Evolutionary conservation across 2,888 invertebrate genomes (phyloP).

Genomic region (Eilema caniola): DNA sequence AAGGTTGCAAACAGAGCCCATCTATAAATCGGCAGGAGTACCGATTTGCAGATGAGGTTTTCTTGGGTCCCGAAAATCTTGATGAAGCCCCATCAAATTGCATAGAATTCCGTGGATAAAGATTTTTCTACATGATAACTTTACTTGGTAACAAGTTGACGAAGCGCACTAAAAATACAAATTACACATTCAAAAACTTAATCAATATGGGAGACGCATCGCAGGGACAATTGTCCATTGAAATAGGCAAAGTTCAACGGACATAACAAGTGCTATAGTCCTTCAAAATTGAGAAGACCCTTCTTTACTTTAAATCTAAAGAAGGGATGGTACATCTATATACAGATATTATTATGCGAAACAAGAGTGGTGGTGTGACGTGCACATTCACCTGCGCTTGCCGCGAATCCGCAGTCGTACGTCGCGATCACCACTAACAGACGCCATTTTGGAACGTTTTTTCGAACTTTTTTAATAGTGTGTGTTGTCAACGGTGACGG

Average conservation of each 20-base stretch:
- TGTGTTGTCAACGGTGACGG: conserved; percentile 67
- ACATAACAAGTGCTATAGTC: conserved; percentile 69
- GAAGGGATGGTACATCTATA: conserved; percentile 62
- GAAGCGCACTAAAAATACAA: conserved; percentile 44
- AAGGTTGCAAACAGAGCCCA: too few species aligned
- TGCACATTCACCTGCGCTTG: conserved; percentile 81
- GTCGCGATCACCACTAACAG: conserved; percentile 61
- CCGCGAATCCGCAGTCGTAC: conserved; percentile 77
- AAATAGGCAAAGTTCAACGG: conserved; percentile 83
- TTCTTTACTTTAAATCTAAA: conserved; percentile 54
- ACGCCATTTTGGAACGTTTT: conserved; percentile 64
- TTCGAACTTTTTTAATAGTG: conserved; percentile 61
- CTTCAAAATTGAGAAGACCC: conserved; percentile 69
- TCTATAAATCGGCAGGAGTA: too few species aligned
- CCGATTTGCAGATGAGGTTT: too few species aligned
- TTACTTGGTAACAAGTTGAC: conserved; percentile 18
- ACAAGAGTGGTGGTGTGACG: conserved; percentile 79
- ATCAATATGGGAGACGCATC: conserved; percentile 70
- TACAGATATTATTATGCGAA: conserved; percentile 69
- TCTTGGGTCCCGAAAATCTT: too few species aligned
- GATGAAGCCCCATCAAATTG: too few species aligned
- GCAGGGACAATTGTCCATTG: conserved; percentile 70
- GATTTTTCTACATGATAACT: neutral
- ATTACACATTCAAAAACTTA: conserved; percentile 47
- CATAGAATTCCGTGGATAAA: neutral